phyloP scores from a whole-genome alignment of 2,113 vertebrate species.

The Tichodroma muraria region DNA sequence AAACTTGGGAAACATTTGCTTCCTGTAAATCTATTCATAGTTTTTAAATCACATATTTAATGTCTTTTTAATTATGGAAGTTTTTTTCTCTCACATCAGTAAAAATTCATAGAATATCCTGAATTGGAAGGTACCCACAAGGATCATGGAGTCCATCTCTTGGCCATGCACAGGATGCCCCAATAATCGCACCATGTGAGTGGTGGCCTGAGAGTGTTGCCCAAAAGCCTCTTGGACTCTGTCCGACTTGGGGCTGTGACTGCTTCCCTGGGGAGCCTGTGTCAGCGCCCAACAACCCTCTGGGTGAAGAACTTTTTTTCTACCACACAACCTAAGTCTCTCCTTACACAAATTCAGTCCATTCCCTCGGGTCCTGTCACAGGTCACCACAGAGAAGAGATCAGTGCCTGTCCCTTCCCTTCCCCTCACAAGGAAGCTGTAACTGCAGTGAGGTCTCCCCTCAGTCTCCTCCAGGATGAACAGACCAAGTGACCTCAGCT shows the following conservation, averaged over 20 bases:
- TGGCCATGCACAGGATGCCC: neutral
- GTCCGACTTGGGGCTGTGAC: neutral
- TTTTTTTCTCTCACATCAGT: neutral
- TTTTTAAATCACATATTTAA: neutral
- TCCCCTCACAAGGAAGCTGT: neutral
- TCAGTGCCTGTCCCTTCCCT: neutral
- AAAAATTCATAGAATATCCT: neutral
- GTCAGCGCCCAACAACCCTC: accelerated
- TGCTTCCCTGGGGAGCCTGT: neutral
- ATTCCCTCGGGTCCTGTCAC: accelerated
- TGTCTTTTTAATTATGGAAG: neutral
- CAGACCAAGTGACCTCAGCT: too few relatives aligned
- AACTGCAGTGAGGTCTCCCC: too few relatives aligned
- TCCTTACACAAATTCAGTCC: neutral
- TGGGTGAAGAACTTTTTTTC: neutral
- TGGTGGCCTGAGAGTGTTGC: neutral
- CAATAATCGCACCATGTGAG: neutral
- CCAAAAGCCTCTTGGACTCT: neutral
- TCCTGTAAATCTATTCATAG: neutral
- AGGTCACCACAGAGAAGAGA: neutral
- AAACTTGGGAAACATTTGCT: neutral
- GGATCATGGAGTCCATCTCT: neutral
- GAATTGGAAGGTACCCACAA: neutral
- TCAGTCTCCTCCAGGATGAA: too few relatives aligned
- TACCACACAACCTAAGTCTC: accelerated